Evolutionary conservation across 2,888 invertebrate species (phyloP).

Genomic region (Heteromurus nitidus): DNA sequence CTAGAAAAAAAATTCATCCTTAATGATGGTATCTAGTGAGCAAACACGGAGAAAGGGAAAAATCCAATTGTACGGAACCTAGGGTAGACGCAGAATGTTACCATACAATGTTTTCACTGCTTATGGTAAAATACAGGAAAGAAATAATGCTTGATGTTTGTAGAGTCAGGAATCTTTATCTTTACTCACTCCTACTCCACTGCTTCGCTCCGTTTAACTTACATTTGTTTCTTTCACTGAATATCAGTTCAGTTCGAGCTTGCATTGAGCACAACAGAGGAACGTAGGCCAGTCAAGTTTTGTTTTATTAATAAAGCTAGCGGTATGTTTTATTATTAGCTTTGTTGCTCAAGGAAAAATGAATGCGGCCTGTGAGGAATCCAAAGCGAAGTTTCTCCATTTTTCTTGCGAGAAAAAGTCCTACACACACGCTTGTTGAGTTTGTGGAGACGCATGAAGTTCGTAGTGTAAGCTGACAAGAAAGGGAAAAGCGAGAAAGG

Average conservation of each 20-base stretch:
- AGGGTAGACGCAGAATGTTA: not conserved
- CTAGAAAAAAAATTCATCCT: constrained; percentile 11
- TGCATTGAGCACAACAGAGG: constrained; percentile 1
- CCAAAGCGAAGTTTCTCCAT: constrained; percentile 45
- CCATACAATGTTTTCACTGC: constrained; percentile 22
- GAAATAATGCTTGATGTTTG: constrained; percentile 28
- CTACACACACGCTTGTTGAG: constrained; percentile 31
- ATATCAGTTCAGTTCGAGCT: constrained; percentile 3
- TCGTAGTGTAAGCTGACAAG: constrained; percentile 17
- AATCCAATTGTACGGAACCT: constrained; percentile 37
- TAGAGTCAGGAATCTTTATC: constrained; percentile 20
- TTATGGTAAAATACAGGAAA: constrained; percentile 31
- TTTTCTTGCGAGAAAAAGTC: constrained; percentile 27
- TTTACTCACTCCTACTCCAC: not conserved
- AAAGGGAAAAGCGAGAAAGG: constrained; percentile 36
- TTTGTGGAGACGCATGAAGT: not conserved
- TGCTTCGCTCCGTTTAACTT: not conserved
- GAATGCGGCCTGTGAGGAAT: constrained; percentile 45
- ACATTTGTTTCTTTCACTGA: constrained; percentile 12
- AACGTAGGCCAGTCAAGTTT: constrained; percentile 31
- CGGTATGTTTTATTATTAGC: constrained; percentile 62
- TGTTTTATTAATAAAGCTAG: constrained; percentile 65
- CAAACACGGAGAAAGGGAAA: constrained; percentile 30
- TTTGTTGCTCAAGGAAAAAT: constrained; percentile 49
- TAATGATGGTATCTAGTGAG: constrained; percentile 42